Percentiles rank a stretch among this genome's conserved stretches.
phyloP scores from a whole-genome alignment of 2,113 vertebrate species.

The Petrocephalus zakoni region DNA sequence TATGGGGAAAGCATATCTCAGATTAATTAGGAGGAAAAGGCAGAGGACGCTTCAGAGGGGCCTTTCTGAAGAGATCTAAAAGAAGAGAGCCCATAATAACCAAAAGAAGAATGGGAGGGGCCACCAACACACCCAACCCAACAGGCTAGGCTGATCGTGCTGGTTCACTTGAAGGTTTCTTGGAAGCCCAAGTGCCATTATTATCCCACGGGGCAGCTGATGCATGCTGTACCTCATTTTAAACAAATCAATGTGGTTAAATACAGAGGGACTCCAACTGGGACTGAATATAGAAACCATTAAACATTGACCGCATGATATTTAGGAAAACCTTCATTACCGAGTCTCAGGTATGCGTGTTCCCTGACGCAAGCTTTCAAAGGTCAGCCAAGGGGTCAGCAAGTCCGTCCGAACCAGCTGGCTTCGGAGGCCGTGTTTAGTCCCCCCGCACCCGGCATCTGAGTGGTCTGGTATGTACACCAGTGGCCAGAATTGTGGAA shows the following conservation, averaged over 20 bases:
- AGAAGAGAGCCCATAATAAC: not conserved
- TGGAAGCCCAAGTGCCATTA: not conserved
- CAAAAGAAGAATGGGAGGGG: not conserved
- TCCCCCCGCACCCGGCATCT: not conserved
- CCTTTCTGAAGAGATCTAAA: not conserved
- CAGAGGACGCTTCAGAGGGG: not conserved
- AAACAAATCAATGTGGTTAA: not conserved
- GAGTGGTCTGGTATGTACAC: not conserved
- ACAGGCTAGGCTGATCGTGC: not conserved
- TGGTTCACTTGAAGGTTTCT: not conserved
- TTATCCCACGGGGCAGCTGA: not conserved
- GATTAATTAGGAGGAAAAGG: not conserved
- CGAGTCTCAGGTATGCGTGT: not conserved
- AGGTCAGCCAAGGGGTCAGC: not conserved
- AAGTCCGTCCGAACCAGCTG: not conserved
- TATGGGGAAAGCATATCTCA: not conserved
- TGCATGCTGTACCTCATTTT: not conserved
- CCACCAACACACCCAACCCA: not conserved
- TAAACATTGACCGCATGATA: not conserved
- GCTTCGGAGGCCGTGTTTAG: not conserved
- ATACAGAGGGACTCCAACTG: not conserved
- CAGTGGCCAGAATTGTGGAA: too few species aligned
- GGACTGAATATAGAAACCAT: not conserved
- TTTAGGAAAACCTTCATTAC: not conserved
- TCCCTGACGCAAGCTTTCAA: not conserved